phyloP scores from a whole-genome alignment of 2,888 invertebrate species.

The Nipponacmea schrenckii region DNA sequence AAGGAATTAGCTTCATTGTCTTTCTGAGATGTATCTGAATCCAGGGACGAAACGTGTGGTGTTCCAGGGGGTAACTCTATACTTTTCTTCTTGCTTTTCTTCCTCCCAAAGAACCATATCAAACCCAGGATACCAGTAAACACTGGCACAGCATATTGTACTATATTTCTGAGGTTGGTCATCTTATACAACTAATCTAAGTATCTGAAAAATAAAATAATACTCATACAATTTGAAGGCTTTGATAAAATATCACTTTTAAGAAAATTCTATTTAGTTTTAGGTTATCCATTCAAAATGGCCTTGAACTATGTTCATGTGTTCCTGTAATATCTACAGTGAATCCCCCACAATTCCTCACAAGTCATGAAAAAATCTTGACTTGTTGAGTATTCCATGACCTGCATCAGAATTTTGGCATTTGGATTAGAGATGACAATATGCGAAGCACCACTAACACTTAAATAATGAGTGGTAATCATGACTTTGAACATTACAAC shows the following conservation, averaged over 20 bases:
- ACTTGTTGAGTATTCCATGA: too few species aligned
- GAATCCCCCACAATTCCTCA: neutral
- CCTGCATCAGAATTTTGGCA: too few species aligned
- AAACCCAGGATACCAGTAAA: conserved; percentile 48
- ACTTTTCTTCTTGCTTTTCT: conserved; percentile 22
- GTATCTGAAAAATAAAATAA: conserved; percentile 10
- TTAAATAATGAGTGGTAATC: too few species aligned
- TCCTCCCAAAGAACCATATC: conserved; percentile 50
- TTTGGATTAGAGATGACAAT: too few species aligned
- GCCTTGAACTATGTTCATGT: conserved; percentile 19
- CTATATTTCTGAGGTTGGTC: conserved; percentile 36
- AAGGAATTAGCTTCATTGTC: neutral
- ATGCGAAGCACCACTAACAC: too few species aligned
- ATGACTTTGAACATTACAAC: too few species aligned
- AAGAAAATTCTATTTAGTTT: conserved; percentile 2
- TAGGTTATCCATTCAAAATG: conserved; percentile 15
- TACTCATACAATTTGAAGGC: conserved; percentile 15
- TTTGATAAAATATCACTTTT: conserved; percentile 10
- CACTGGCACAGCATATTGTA: conserved; percentile 44
- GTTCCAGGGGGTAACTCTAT: neutral
- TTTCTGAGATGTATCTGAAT: too few species aligned
- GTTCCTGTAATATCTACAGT: neutral
- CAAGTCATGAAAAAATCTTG: too few species aligned
- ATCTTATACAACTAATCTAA: conserved; percentile 21
- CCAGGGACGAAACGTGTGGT: too few species aligned